phyloP scores from a whole-genome alignment of 2,888 invertebrate genomes.

The Phoenoteleia sp. region DNA sequence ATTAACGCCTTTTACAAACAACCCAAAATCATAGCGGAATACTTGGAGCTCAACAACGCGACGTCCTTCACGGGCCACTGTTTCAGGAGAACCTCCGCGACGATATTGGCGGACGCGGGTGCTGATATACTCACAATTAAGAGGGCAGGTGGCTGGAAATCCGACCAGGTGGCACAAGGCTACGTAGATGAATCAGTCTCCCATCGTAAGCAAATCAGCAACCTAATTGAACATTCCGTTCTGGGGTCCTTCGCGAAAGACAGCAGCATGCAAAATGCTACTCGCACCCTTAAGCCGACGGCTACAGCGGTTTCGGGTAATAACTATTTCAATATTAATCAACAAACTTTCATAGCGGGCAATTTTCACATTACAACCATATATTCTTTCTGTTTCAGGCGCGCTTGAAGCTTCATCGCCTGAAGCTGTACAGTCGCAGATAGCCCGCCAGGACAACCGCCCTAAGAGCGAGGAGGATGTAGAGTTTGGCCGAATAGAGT shows the following conservation, averaged over 20 bases:
- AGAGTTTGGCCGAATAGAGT: not conserved
- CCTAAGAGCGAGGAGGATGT: not conserved
- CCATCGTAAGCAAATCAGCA: conserved; percentile 13
- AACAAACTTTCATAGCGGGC: conserved; percentile 1
- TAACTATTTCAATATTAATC: not conserved
- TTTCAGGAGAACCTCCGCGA: conserved; percentile 4
- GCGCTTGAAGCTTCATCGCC: not conserved
- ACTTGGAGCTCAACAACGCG: not conserved
- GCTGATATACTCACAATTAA: conserved; percentile 8
- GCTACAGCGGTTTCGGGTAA: conserved; percentile 7
- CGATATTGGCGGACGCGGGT: conserved; percentile 2
- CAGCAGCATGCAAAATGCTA: conserved; percentile 3
- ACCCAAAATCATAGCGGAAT: conserved; percentile 14
- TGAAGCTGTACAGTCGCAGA: not conserved
- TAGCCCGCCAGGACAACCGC: not conserved
- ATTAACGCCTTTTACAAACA: conserved; percentile 24
- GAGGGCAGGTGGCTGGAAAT: conserved; percentile 6
- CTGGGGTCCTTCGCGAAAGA: not conserved
- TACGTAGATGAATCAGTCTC: conserved; percentile 8
- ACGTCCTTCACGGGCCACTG: conserved; percentile 1
- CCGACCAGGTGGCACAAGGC: conserved; percentile 6
- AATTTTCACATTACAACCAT: not conserved
- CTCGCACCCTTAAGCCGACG: not conserved
- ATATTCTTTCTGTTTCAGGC: not conserved
- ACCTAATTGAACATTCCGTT: not conserved